Evolutionary conservation across 2,888 invertebrate genomes (phyloP).

Genomic region (Apodemia hepburni): DNA sequence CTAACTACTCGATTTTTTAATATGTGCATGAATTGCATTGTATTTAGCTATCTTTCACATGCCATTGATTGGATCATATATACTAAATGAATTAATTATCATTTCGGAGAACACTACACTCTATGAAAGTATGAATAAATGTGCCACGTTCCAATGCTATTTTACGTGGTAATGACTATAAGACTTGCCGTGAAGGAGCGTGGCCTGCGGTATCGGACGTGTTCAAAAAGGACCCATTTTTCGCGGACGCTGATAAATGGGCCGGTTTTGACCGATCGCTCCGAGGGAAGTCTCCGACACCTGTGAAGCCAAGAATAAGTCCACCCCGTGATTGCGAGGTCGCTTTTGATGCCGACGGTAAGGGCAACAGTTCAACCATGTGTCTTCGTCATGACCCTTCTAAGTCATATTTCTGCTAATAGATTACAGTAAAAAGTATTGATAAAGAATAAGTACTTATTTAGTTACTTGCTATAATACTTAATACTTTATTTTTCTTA

Average conservation of each 20-base stretch:
- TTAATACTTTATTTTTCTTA: constrained; percentile 6
- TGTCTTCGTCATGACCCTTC: constrained; percentile 62
- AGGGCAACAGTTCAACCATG: constrained; percentile 62
- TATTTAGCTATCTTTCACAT: constrained; percentile 60
- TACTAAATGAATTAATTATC: constrained; percentile 33
- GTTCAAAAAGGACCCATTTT: constrained; percentile 75
- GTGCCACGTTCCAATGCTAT: constrained; percentile 28
- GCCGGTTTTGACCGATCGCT: constrained; percentile 79
- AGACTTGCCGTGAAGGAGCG: constrained; percentile 75
- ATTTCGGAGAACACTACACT: constrained; percentile 64
- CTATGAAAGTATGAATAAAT: constrained; percentile 36
- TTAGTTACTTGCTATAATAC: not conserved
- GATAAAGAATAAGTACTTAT: constrained; percentile 7
- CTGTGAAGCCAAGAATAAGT: constrained; percentile 85
- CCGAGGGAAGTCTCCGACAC: constrained; percentile 83
- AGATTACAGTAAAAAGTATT: constrained; percentile 5
- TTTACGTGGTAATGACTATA: constrained; percentile 54
- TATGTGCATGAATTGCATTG: too few relatives aligned
- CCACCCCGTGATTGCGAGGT: constrained; percentile 85
- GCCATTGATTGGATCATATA: constrained; percentile 47
- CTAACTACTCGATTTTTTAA: too few relatives aligned
- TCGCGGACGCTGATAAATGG: constrained; percentile 76
- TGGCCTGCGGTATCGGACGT: constrained; percentile 68
- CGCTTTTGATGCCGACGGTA: constrained; percentile 88
- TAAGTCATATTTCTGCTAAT: not conserved